Evolutionary conservation across 1,140 invertebrate genomes (phyloP).

Genomic region (Pogonomyrmex barbatus): DNA sequence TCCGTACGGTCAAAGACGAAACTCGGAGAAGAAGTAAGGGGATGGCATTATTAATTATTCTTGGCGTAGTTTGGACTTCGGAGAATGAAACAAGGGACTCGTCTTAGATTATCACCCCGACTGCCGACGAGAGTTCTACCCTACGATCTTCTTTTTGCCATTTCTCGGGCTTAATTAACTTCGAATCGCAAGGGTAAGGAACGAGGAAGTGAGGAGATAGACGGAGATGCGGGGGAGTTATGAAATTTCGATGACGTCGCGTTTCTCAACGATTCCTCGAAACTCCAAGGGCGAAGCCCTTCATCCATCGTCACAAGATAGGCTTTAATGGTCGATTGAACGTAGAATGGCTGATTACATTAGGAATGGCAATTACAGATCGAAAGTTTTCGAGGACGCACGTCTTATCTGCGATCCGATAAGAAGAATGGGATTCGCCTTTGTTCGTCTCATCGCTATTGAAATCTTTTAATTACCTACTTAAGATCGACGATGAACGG

Average conservation of each 20-base stretch:
- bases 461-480: constrained; percentile 70
- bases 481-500: constrained; percentile 32
- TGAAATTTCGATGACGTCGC: constrained; percentile 73
- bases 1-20: constrained; percentile 13
- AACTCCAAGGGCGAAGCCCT: constrained; percentile 31
- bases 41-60: constrained; percentile 73
- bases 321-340: constrained; percentile 70
- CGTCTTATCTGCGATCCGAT: constrained; percentile 52
- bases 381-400: constrained; percentile 54
- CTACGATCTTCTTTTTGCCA: constrained; percentile 58
- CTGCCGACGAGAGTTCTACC: constrained; percentile 58
- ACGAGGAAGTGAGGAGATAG: constrained; percentile 9
- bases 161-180: constrained; percentile 71
- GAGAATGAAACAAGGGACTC: constrained; percentile 49
- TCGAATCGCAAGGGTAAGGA: constrained; percentile 58
- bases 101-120: constrained; percentile 50
- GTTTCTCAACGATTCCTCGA: constrained; percentile 48
- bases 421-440: constrained; percentile 25
- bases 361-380: constrained; percentile 54
- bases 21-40: constrained; percentile 9
- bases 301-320: constrained; percentile 39
- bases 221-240: constrained; percentile 34
- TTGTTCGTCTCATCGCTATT: constrained; percentile 4
- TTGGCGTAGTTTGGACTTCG: constrained; percentile 51
- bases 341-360: constrained; percentile 41